Evolutionary conservation across 2,888 invertebrate genomes (phyloP), one percentile per base, ranked within the genome.

Genomic region (Rhodophaea formosa): DNA sequence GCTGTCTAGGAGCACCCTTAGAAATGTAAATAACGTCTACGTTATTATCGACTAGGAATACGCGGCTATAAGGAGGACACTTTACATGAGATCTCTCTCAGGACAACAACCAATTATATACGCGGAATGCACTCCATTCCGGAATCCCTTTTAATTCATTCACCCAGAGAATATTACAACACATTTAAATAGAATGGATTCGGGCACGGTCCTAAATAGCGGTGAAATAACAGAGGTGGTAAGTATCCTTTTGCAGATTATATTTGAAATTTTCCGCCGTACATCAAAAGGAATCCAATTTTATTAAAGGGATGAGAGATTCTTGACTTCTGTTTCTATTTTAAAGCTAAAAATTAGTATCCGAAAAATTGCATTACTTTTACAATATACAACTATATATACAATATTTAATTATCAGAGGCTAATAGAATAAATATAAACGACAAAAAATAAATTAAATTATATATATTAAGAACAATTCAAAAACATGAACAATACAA

Each of bases 241-340:
- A n/a, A n/a, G n/a, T 58, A 52, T 61, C 60, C 59, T 61, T 63
- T 56, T 62, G 57, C 44, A 62, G 58, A 65, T 68, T 67, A 69
- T 39, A 44, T 44, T 53, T 53, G 8, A 42, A 29, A 44, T 44
- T 53, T 42, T n/a, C 15, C 14, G 16, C 30, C 16, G 47, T 49
- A 29, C 59, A 56, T 54, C 60, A 61, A 63, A 70, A 59, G 66
- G 52, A 65, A 66, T 67, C 62, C 64, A 69, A 72, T 69, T 70
- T 69, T 66, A 67, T 66, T 16, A 39, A n/a, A 16, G 12, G 35
- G 14, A 45, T 23, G 32, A 32, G 12, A 16, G 49, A 51, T 35
- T 52, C 12, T 15, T 0, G 10, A 17, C 12, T 39, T 8, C 23
- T 53, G 32, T 51, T 23, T 23, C 23, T 23, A n/a, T 23, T 23